phyloP scores from a whole-genome alignment of 2,888 invertebrate genomes.

The Lasioglossum vierecki region DNA sequence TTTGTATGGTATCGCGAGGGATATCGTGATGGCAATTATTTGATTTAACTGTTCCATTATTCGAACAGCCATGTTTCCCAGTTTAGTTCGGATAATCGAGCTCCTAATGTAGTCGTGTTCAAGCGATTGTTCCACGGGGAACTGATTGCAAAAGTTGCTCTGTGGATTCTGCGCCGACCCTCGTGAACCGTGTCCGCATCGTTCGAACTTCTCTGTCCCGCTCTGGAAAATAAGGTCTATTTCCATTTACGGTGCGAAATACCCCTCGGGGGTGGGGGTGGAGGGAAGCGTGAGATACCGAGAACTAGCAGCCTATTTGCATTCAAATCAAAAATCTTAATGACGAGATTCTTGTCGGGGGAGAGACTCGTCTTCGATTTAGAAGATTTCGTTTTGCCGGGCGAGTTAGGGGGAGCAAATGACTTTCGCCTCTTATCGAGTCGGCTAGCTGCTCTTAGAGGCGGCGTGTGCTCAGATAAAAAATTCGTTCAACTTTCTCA shows the following conservation, averaged over 20 bases:
- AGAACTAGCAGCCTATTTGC: conserved; percentile 65
- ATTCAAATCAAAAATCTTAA: conserved; percentile 71
- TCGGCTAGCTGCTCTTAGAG: conserved; percentile 33
- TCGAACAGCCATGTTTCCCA: background rate
- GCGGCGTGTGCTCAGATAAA: conserved; percentile 43
- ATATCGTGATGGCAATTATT: background rate
- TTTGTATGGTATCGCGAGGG: too few species aligned
- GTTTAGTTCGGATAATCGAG: background rate
- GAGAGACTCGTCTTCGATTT: conserved; percentile 62
- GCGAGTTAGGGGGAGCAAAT: conserved; percentile 43
- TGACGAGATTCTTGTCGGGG: conserved; percentile 58
- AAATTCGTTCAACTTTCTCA: conserved; percentile 55
- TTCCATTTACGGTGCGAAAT: conserved; percentile 48
- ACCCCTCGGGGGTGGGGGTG: conserved; percentile 10
- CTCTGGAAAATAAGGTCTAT: conserved; percentile 38
- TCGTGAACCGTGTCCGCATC: background rate
- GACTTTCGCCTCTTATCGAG: conserved; percentile 54
- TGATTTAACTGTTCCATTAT: background rate
- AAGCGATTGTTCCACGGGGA: conserved; percentile 9
- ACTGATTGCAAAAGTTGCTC: conserved; percentile 22
- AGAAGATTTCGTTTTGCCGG: conserved; percentile 53
- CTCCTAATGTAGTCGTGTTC: background rate
- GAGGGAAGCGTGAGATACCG: conserved; percentile 14
- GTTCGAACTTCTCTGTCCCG: background rate
- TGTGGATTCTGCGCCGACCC: background rate